A percentile compares a stretch with the other conserved stretches of the same genome.
phyloP scores from a whole-genome alignment of 2,888 invertebrate genomes.

The Eristalinus aeneus region DNA sequence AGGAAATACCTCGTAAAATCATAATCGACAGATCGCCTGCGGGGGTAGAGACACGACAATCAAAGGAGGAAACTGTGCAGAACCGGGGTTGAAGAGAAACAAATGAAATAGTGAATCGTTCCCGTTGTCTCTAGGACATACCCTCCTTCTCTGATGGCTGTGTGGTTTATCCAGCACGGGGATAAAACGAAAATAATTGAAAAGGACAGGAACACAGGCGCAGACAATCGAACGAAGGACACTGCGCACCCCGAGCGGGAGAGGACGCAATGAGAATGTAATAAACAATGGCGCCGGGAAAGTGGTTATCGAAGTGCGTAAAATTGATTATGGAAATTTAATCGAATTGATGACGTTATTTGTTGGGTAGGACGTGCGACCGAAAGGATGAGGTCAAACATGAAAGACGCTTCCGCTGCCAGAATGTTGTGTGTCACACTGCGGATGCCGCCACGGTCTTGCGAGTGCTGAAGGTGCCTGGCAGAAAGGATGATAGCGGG shows the following conservation, averaged over 20 bases:
- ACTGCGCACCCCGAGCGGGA: neutral
- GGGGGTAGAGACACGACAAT: neutral
- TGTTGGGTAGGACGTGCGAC: conserved; percentile 6
- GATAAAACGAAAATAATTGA: conserved; percentile 59
- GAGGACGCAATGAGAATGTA: conserved; percentile 16
- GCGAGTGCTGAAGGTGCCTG: neutral
- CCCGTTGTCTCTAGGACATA: conserved; percentile 11
- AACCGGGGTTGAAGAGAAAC: neutral
- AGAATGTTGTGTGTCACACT: neutral
- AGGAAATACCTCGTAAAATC: conserved; percentile 60
- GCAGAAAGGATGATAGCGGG: neutral
- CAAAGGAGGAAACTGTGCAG: neutral
- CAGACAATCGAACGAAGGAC: conserved; percentile 18
- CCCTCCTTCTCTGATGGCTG: no score
- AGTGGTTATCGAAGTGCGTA: conserved; percentile 67
- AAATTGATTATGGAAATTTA: conserved; percentile 71
- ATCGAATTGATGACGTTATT: conserved; percentile 65
- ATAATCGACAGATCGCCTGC: conserved; percentile 37
- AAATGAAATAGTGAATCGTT: conserved; percentile 11
- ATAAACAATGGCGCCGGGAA: conserved; percentile 69
- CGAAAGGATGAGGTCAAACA: conserved; percentile 12
- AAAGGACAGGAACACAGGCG: conserved; percentile 46
- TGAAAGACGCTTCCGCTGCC: conserved; percentile 8
- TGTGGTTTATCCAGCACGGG: conserved; percentile 11
- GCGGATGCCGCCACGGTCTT: neutral